A percentile compares a stretch with the other conserved stretches of the same genome.
These are phyloP conservation scores for Triplophysa tibetana DNA, from an alignment of 2,113 vertebrate species.

Conservation along the genomic window DNA sequence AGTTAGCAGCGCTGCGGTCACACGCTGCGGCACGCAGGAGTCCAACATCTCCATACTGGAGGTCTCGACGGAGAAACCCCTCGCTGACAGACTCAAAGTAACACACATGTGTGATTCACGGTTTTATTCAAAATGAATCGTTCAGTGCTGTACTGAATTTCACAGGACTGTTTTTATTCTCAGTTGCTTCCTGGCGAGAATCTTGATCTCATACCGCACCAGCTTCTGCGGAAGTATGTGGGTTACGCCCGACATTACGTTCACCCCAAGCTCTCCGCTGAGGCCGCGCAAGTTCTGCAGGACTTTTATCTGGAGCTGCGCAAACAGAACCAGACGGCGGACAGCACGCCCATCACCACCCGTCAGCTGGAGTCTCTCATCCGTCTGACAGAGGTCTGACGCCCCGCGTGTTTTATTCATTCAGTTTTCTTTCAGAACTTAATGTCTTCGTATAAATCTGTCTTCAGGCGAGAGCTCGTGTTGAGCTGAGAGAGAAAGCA, in stretches of 20 bases:
- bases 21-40: slow-evolving; percentile 67
- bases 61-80: slow-evolving; percentile 75
- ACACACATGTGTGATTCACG: no score
- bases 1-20: slow-evolving; percentile 70
- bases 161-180: slow-evolving; percentile 1
- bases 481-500: slow-evolving; percentile 90
- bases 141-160: background rate
- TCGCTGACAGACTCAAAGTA: slow-evolving; percentile 90
- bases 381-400: slow-evolving; percentile 86
- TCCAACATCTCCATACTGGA: slow-evolving; percentile 82
- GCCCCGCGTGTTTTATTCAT: background rate
- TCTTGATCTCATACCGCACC: slow-evolving; percentile 87
- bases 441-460: background rate
- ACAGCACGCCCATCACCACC: slow-evolving; percentile 93
- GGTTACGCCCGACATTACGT: slow-evolving; percentile 95
- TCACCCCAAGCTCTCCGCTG: slow-evolving; percentile 80
- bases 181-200: slow-evolving; percentile 81
- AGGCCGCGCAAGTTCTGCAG: slow-evolving; percentile 88
- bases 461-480: slow-evolving; percentile 86
- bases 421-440: background rate
- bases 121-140: background rate
- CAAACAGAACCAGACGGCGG: slow-evolving; percentile 82
- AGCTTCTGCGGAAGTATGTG: slow-evolving; percentile 90
- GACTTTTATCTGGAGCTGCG: slow-evolving; percentile 92
- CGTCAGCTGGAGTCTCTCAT: slow-evolving; percentile 94